Evolutionary conservation across 2,113 vertebrate species (phyloP), one percentile per base, ranked within the genome.

Genomic region (Neomonachus schauinslandi): DNA sequence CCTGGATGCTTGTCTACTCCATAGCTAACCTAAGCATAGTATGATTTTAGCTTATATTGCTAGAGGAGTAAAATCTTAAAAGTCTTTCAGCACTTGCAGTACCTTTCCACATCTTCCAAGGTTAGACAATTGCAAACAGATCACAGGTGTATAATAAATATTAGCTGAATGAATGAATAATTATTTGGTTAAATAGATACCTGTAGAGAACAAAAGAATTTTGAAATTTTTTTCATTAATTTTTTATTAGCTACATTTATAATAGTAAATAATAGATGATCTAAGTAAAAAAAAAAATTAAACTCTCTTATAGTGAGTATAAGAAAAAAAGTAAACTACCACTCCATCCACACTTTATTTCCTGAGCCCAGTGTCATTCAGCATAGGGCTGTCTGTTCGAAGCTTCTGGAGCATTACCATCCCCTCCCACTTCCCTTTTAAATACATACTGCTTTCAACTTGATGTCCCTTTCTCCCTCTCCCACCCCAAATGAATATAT

Each of bases 91-190:
- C 10, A 89, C 26, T 80, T 89, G 1, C 11, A 74, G 11, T 89
- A 28, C 22, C n/a, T 51, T 96, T 57, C n/a, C 33, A 31, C 13
- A 42, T 76, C 33, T 90, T 57, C 13, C 42, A 26, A 65, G 72
- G 36, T 63, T 94, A 69, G 65, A 65, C 31, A 53, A 67, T 82
- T 26, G 15, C 80, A 84, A 55, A 19, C 2, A 46, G 36, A 88
- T 55, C 21, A n/a, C 22, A 89, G 10, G 9, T 63, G 6, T 71
- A 63, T 21, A n/a, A 18, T 51, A 77, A 84, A 74, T 72, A 74
- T 28, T 55, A 76, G 26, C 42, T 92, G 77, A 79, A 36, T 63
- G 72, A 93, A 63, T 83, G 22, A 92, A 39, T 92, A 94, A 82
- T 26, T 22, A 79, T 9, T 88, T 57, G 49, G 18, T 49, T 79